phyloP scores from a whole-genome alignment of 2,888 invertebrate genomes.

The Ennomos fuscantarius region DNA sequence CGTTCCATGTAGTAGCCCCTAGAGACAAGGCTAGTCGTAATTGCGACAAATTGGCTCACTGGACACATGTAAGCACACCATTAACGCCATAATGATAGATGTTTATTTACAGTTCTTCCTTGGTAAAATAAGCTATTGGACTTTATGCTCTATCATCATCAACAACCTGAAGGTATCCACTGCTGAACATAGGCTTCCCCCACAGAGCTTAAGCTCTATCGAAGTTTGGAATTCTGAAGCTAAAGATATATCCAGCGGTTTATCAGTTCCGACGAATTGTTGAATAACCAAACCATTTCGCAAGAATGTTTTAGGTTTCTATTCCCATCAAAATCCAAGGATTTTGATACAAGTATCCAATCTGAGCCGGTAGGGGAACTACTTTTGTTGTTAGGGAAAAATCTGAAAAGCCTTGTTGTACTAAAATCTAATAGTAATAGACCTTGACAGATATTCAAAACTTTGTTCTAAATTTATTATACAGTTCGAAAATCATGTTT shows the following conservation, averaged over 20 bases:
- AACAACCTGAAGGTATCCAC: no score
- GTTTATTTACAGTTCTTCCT: constrained; percentile 21
- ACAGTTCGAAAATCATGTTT: constrained; percentile 11
- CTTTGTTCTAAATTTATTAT: constrained; percentile 16
- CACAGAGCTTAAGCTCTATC: neutral
- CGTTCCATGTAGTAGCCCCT: constrained; percentile 9
- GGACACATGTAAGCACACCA: constrained; percentile 40
- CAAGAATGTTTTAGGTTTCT: no score
- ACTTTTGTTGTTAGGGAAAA: no score
- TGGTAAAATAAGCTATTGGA: constrained; percentile 17
- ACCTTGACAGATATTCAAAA: constrained; percentile 10
- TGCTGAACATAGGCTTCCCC: no score
- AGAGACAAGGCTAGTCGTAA: constrained; percentile 26
- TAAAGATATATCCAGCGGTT: no score
- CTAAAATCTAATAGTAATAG: neutral
- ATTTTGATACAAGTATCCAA: no score
- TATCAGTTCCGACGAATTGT: no score
- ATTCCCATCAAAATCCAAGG: no score
- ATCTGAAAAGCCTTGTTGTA: no score
- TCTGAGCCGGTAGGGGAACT: no score
- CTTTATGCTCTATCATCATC: no score
- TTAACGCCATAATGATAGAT: constrained; percentile 40
- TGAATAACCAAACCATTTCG: no score
- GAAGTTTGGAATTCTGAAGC: neutral
- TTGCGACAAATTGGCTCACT: constrained; percentile 39